Conservation (phyloP, 1,140 invertebrate genomes). For the Chelonus insularis region DNA sequence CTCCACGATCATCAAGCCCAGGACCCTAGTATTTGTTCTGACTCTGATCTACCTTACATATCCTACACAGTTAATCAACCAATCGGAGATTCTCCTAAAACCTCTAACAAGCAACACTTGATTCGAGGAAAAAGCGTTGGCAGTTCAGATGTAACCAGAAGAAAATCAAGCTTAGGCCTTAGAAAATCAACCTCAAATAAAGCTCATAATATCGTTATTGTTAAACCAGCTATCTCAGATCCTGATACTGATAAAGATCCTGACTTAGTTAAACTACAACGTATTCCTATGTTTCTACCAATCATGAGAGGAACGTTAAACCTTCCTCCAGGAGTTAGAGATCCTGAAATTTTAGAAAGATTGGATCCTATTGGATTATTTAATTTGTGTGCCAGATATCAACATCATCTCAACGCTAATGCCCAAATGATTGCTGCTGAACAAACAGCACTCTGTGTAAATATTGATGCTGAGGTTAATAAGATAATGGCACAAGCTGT, state of each 20-base stretch:
- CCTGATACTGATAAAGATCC: constrained; percentile 74
- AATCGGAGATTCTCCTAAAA: constrained; percentile 83
- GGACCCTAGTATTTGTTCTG: constrained; percentile 85
- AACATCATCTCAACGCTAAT: constrained; percentile 69
- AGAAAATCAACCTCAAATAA: constrained; percentile 41
- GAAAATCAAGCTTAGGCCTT: constrained; percentile 48
- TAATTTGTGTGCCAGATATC: constrained; percentile 70
- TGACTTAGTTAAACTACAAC: constrained; percentile 76
- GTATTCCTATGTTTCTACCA: constrained; percentile 89
- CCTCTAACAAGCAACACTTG: constrained; percentile 65
- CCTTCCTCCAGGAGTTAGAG: constrained; percentile 76
- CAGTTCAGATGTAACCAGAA: constrained; percentile 45
- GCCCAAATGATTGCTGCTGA: constrained; percentile 54
- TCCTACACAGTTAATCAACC: constrained; percentile 91
- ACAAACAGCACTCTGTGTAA: constrained; percentile 44
- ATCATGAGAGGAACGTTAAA: constrained; percentile 89
- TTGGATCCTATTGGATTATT: constrained; percentile 68
- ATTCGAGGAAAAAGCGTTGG: constrained; percentile 54
- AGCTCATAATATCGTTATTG: constrained; percentile 79
- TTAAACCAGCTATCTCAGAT: constrained; percentile 70
- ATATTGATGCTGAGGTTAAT: constrained; percentile 72
- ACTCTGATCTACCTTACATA: constrained; percentile 90
- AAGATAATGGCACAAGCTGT: constrained; percentile 70
- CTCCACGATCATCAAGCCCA: constrained; percentile 73
- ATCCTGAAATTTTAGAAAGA: constrained; percentile 86